Conservation (phyloP, 1,140 invertebrate species). For the Cherax destructor region DNA sequence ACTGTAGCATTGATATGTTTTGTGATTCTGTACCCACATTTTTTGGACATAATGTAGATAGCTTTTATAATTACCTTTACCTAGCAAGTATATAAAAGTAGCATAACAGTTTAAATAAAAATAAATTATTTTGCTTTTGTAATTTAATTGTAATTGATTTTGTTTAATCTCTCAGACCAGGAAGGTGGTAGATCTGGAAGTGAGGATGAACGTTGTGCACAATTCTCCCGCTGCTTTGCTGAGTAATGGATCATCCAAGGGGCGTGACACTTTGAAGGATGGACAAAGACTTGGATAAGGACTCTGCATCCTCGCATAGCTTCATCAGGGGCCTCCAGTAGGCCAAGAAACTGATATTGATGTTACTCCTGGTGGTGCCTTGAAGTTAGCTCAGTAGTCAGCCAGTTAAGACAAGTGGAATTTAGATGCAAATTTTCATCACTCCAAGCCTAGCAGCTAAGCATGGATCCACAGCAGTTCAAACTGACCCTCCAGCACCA, state of each 20-base stretch:
- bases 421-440: conserved; percentile 34
- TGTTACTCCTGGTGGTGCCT: neutral
- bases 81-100: too few relatives aligned
- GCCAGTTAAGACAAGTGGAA: conserved; percentile 6
- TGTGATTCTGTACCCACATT: too few relatives aligned
- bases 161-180: conserved; percentile 26
- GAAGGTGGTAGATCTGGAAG: conserved; percentile 51
- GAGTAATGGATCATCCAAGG: conserved; percentile 49
- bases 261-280: conserved; percentile 5
- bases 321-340: neutral
- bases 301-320: conserved; percentile 2
- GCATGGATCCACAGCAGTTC: conserved; percentile 62
- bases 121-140: neutral
- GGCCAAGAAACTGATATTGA: neutral
- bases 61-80: too few relatives aligned
- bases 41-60: too few relatives aligned
- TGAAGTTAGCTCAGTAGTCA: neutral
- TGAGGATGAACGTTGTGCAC: conserved; percentile 38
- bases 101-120: too few relatives aligned
- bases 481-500: conserved; percentile 41
- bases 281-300: conserved; percentile 6
- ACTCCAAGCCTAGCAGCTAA: conserved; percentile 57
- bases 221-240: conserved; percentile 34
- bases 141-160: neutral
- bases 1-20: too few relatives aligned